Conservation (phyloP, 2,797 vertebrate genomes). For the Phrynocephalus forsythii region DNA sequence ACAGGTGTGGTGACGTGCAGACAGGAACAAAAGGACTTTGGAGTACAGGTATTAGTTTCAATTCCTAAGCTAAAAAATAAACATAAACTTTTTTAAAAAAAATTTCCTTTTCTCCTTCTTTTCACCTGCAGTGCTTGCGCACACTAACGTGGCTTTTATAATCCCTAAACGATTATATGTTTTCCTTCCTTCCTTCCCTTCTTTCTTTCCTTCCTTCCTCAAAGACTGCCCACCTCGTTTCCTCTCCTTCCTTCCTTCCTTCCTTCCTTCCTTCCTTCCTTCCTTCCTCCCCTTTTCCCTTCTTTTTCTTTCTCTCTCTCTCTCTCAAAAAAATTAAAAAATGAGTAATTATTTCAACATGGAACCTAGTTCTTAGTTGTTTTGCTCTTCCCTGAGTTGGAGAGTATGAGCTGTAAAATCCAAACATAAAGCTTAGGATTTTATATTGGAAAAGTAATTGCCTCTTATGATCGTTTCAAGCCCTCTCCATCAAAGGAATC, state of each 20-base stretch:
- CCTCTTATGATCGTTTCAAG: not conserved
- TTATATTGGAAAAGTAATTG: not conserved
- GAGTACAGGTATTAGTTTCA: not conserved
- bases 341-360: not conserved
- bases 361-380: not conserved
- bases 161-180: not conserved
- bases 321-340: no score
- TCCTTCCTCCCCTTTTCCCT: no score
- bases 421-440: not conserved
- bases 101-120: no score
- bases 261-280: no score
- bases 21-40: not conserved
- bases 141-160: not conserved
- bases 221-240: no score
- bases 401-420: not conserved
- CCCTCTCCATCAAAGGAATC: not conserved
- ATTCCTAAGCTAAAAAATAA: not conserved
- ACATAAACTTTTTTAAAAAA: no score
- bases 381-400: not conserved
- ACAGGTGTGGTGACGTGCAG: not conserved
- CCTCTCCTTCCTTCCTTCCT: no score
- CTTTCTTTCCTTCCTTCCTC: no score
- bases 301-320: no score
- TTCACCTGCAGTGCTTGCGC: no score
- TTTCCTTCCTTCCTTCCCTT: no score